Conservation (phyloP, 2,888 invertebrate species). For the Hecatera dysodea region DNA sequence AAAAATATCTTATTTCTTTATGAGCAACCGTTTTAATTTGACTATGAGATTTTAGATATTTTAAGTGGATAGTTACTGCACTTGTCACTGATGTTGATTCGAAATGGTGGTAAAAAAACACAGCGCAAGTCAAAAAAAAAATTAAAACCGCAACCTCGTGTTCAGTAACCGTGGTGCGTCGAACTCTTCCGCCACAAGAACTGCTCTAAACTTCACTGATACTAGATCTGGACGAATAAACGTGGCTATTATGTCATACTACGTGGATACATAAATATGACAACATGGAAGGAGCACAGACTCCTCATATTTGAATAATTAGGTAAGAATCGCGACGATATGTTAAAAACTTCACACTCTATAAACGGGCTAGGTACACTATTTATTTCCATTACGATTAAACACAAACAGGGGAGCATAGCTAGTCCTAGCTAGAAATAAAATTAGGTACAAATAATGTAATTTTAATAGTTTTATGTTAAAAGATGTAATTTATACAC, state of each 20-base stretch:
- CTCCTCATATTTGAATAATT: constrained; percentile 27
- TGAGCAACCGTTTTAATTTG: not conserved
- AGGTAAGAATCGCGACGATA: constrained; percentile 13
- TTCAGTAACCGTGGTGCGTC: constrained; percentile 72
- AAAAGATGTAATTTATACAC: not conserved
- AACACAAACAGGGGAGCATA: not conserved
- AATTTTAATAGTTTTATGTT: not conserved
- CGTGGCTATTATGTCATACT: constrained; percentile 9
- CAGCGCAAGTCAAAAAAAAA: constrained; percentile 46
- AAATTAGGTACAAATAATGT: no score
- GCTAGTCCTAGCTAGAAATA: not conserved
- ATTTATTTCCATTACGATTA: constrained; percentile 11
- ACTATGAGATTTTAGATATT: not conserved
- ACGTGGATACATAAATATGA: constrained; percentile 14
- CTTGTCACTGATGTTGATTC: constrained; percentile 10
- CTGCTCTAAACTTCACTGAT: constrained; percentile 42
- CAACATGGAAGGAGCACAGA: constrained; percentile 26
- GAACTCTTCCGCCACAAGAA: constrained; percentile 52
- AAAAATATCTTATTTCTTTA: not conserved
- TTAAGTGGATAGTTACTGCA: not conserved
- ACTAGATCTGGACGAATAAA: constrained; percentile 18
- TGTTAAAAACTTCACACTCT: constrained; percentile 28
- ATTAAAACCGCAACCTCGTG: constrained; percentile 70
- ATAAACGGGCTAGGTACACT: not conserved
- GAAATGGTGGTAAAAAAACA: constrained; percentile 21